A percentile compares a stretch with the other conserved stretches of the same genome.
Evolutionary conservation across 1,140 invertebrate species (phyloP).

Genomic region (Galleria mellonella): DNA sequence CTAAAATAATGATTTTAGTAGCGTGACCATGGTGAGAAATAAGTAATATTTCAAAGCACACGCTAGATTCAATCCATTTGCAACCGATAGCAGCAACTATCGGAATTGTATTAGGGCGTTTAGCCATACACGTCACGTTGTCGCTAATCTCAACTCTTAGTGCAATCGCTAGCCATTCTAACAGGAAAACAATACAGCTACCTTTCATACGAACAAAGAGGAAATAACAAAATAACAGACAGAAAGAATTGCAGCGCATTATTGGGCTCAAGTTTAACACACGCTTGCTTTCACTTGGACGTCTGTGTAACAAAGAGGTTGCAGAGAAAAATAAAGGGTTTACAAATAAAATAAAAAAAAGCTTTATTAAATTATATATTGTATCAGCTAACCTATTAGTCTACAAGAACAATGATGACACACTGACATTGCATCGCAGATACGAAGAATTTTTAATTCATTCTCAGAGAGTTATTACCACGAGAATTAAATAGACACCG

Average conservation of each 20-base stretch:
- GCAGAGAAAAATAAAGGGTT: conserved; percentile 13
- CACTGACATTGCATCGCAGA: no score
- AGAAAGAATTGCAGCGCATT: conserved; percentile 51
- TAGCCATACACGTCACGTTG: conserved; percentile 56
- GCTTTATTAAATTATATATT: no score
- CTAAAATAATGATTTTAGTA: no score
- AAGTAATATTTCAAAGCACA: no score
- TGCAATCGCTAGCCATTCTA: conserved; percentile 53
- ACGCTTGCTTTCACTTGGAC: conserved; percentile 2
- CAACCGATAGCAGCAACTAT: conserved; percentile 18
- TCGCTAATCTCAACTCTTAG: conserved; percentile 64
- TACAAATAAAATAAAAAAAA: no score
- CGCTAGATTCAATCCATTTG: no score
- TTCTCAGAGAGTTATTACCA: no score
- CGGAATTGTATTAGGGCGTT: conserved; percentile 36
- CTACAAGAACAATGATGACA: no score
- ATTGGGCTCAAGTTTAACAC: conserved; percentile 19
- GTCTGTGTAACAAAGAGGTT: conserved; percentile 26
- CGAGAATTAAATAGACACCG: no score
- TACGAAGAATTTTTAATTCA: no score
- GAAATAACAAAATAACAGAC: conserved; percentile 63
- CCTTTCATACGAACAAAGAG: conserved; percentile 62
- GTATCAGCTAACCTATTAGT: no score
- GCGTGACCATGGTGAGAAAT: no score
- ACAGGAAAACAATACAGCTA: conserved; percentile 61